Evolutionary conservation across 2,797 vertebrate genomes (phyloP).

Genomic region (Neomorphus geoffroyi): DNA sequence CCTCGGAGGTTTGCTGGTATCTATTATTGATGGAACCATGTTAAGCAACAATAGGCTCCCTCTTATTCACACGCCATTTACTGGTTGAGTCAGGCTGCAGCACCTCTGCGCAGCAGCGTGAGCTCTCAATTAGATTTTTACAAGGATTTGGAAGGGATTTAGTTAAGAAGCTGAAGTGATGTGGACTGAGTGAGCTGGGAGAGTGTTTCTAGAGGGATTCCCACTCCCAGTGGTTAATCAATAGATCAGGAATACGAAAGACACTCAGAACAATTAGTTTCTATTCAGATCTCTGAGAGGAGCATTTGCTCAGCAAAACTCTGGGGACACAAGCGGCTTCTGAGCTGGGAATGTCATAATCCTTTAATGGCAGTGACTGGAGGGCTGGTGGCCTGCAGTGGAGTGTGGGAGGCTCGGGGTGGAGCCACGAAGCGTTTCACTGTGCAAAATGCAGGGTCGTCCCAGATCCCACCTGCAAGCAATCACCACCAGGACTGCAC

Average conservation of each 20-base stretch:
- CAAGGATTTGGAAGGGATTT: slow-evolving; percentile 53
- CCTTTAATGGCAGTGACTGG: neutral
- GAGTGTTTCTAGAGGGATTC: slow-evolving; percentile 48
- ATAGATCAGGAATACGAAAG: slow-evolving; percentile 19
- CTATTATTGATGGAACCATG: slow-evolving; percentile 89
- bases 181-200: neutral
- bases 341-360: neutral
- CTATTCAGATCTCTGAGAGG: neutral
- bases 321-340: neutral
- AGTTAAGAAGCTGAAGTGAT: slow-evolving; percentile 57
- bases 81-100: slow-evolving; percentile 53
- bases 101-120: slow-evolving; percentile 60
- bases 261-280: neutral
- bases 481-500: neutral
- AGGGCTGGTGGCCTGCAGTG: neutral
- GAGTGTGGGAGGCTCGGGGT: neutral
- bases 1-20: slow-evolving; percentile 80
- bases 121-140: slow-evolving; percentile 58
- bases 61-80: slow-evolving; percentile 84
- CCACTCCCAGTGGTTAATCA: slow-evolving; percentile 31
- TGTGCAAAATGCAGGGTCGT: neutral
- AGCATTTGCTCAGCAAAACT: neutral
- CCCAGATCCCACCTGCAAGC: neutral
- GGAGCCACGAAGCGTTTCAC: neutral
- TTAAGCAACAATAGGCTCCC: slow-evolving; percentile 79